Conservation (phyloP, 2,888 invertebrate species). For the Hypomecis atomaria region DNA sequence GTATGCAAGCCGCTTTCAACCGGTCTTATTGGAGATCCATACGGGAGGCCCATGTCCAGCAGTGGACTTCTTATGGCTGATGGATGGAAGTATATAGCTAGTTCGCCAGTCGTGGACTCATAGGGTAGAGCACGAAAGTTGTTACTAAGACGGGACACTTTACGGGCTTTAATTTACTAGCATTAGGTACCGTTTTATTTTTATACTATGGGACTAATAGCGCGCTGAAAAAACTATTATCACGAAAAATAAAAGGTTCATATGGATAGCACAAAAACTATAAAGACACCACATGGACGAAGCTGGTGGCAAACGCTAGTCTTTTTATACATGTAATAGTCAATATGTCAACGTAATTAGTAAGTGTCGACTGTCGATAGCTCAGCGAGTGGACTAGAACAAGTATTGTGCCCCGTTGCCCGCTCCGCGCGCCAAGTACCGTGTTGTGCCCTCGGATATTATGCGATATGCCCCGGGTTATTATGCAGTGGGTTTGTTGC, state of each 20-base stretch:
- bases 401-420: conserved; percentile 8
- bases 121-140: neutral
- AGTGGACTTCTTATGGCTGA: too few relatives aligned
- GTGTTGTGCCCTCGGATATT: neutral
- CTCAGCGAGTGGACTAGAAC: conserved; percentile 21
- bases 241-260: too few relatives aligned
- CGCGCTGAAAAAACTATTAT: too few relatives aligned
- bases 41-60: too few relatives aligned
- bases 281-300: too few relatives aligned
- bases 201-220: too few relatives aligned
- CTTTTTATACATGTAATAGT: neutral
- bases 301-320: too few relatives aligned
- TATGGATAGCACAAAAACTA: too few relatives aligned
- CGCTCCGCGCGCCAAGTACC: conserved; percentile 6
- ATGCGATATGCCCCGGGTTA: neutral
- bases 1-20: too few relatives aligned
- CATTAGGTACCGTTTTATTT: too few relatives aligned
- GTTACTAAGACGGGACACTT: neutral
- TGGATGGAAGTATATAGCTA: too few relatives aligned
- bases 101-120: neutral
- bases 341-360: neutral
- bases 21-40: too few relatives aligned
- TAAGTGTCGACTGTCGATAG: conserved; percentile 27
- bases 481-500: neutral
- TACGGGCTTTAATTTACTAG: neutral